Percentiles rank a stretch among this genome's conserved stretches.
Evolutionary conservation across 1,140 invertebrate species (phyloP).

Genomic region (Adoxophyes honmai): DNA sequence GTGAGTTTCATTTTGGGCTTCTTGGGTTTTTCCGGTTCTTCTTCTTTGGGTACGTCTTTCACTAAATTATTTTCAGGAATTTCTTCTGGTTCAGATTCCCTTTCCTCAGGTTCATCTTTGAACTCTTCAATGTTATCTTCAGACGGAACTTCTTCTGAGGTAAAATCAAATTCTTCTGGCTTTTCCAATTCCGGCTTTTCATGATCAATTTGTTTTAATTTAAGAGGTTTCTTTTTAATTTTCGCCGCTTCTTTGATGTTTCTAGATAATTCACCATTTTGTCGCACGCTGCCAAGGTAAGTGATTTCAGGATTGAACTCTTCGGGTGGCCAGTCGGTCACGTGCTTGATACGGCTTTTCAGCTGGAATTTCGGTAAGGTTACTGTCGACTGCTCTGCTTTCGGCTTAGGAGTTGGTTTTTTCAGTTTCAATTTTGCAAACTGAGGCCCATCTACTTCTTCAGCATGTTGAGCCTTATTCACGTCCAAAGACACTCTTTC

Average conservation of each 20-base stretch:
- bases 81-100: constrained; percentile 23
- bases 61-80: constrained; percentile 6
- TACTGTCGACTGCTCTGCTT: constrained; percentile 66
- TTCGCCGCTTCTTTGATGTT: constrained; percentile 83
- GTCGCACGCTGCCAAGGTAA: constrained; percentile 75
- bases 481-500: constrained; percentile 57
- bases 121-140: neutral
- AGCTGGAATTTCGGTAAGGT: constrained; percentile 81
- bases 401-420: constrained; percentile 72
- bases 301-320: constrained; percentile 73
- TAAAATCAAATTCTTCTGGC: constrained; percentile 65
- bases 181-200: constrained; percentile 71
- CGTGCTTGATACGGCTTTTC: constrained; percentile 79
- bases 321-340: constrained; percentile 80
- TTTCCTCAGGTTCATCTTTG: constrained; percentile 41
- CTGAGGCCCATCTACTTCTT: constrained; percentile 69
- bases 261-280: constrained; percentile 82
- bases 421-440: constrained; percentile 81
- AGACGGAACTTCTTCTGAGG: neutral
- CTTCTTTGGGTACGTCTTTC: constrained; percentile 27
- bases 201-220: constrained; percentile 54
- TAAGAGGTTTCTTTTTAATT: constrained; percentile 79
- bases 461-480: constrained; percentile 63
- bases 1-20: constrained; percentile 45
- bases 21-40: constrained; percentile 27